Evolutionary conservation across 2,113 vertebrate genomes (phyloP).

Genomic region (Rhizomys pruinosus): DNA sequence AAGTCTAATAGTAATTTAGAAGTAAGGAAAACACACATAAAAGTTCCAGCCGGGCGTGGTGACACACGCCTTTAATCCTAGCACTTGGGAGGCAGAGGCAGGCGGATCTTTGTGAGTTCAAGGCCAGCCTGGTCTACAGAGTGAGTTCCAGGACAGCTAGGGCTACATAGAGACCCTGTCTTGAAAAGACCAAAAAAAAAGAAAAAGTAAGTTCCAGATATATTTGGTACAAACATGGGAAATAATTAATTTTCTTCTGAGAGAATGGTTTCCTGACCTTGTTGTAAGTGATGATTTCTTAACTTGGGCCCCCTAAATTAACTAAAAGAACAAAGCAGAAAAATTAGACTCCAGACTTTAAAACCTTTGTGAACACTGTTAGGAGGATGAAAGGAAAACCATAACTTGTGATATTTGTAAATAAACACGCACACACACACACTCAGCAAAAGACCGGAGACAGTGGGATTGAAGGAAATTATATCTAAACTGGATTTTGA

Average conservation of each 20-base stretch:
- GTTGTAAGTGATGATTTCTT: conserved; percentile 6
- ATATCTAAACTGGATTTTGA: background rate
- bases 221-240: conserved; percentile 13
- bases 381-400: background rate
- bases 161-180: too few relatives aligned
- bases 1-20: conserved; percentile 21
- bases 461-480: background rate
- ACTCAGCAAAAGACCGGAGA: background rate
- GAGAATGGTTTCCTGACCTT: conserved; percentile 1
- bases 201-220: background rate
- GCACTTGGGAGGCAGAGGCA: too few relatives aligned
- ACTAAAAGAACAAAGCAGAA: background rate
- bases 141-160: too few relatives aligned
- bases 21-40: background rate
- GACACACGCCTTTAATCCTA: too few relatives aligned
- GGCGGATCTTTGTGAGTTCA: too few relatives aligned
- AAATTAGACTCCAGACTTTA: background rate
- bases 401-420: too few relatives aligned
- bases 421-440: background rate
- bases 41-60: too few relatives aligned
- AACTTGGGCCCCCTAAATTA: background rate
- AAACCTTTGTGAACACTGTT: background rate
- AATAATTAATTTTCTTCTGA: conserved; percentile 30
- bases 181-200: too few relatives aligned
- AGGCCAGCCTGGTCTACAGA: too few relatives aligned